Conservation (phyloP, 2,797 vertebrate genomes). For the Chelon auratus region DNA sequence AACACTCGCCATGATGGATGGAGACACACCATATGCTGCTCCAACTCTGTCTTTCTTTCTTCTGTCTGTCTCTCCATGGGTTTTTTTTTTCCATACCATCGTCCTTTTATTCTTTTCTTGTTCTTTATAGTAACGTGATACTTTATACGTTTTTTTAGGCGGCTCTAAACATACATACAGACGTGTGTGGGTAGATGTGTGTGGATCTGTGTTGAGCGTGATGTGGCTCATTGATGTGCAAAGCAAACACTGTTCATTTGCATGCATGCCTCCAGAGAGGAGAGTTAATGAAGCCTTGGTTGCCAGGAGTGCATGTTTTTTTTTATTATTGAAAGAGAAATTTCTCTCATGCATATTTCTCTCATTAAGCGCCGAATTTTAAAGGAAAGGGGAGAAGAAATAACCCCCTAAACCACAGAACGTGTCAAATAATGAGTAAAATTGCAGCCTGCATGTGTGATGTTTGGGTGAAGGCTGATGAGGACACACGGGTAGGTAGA, state of each 20-base stretch:
- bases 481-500: slow-evolving; percentile 10
- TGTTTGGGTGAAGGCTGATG: slow-evolving; percentile 25
- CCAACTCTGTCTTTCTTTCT: slow-evolving; percentile 44
- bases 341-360: slow-evolving; percentile 23
- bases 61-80: slow-evolving; percentile 37
- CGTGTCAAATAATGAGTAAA: slow-evolving; percentile 42
- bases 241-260: slow-evolving; percentile 77
- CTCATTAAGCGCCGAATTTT: slow-evolving; percentile 58
- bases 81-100: not conserved
- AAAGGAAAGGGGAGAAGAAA: slow-evolving; percentile 32
- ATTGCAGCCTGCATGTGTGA: slow-evolving; percentile 16
- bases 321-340: slow-evolving; percentile 52
- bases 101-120: not conserved
- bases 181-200: not conserved
- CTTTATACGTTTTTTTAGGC: not conserved
- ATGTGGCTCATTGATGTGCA: slow-evolving; percentile 76
- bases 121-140: not conserved
- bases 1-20: slow-evolving; percentile 73
- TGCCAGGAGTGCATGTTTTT: slow-evolving; percentile 68
- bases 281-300: slow-evolving; percentile 74
- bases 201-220: slow-evolving; percentile 45
- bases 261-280: slow-evolving; percentile 70
- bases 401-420: slow-evolving; percentile 14
- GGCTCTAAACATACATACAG: not conserved
- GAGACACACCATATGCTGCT: slow-evolving; percentile 44